Evolutionary conservation across 2,797 vertebrate genomes (phyloP), one percentile per base, ranked within the genome.

Genomic region (Acanthis flammea): DNA sequence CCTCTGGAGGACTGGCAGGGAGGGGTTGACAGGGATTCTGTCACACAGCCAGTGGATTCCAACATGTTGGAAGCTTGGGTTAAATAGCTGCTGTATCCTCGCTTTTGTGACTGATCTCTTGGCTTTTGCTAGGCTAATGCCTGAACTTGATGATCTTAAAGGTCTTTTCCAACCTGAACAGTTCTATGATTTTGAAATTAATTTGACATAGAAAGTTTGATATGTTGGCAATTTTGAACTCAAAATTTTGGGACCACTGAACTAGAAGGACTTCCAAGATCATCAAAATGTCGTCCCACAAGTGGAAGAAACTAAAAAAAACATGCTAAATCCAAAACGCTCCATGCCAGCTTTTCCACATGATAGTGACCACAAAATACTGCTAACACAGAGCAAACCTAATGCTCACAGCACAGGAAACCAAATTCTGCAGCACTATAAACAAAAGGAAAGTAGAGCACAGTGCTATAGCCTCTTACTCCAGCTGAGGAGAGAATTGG

Each of bases 81-180:
- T 92, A 94, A 95, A 89, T 22, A 90, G 23, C 23, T 82, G 86
- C 44, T 84, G n/a, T 91, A 73, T 79, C 48, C 35, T 79, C 93
- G 9, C 31, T 70, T 3, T 85, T 47, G 17, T 25, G 30, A 39
- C 18, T 82, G 61, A 33, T 67, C 30, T 84, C 63, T 82, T 65
- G 24, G 31, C 31, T 84, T 28, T 74, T 72, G 15, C 58, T 72
- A 47, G 51, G 19, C 53, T 77, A 41, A 51, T 7, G 14, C 44
- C 18, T 53, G 15, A 12, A 71, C 19, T 60, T 30, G 5, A 61
- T 48, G 47, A 58, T 53, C 10, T 45, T 70, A 45, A 57, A 45
- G 4, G 30, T 25, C 10, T 45, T 76, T 51, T 76, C 30, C 33
- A 47, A 47, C 10, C 33, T 24, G 27, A 57, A 41, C 5, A 28